Percentiles rank a stretch among this genome's conserved stretches.
Conservation (phyloP, 92 coral and sea anemone genomes). For the Hydrozoanthus gracilis region DNA sequence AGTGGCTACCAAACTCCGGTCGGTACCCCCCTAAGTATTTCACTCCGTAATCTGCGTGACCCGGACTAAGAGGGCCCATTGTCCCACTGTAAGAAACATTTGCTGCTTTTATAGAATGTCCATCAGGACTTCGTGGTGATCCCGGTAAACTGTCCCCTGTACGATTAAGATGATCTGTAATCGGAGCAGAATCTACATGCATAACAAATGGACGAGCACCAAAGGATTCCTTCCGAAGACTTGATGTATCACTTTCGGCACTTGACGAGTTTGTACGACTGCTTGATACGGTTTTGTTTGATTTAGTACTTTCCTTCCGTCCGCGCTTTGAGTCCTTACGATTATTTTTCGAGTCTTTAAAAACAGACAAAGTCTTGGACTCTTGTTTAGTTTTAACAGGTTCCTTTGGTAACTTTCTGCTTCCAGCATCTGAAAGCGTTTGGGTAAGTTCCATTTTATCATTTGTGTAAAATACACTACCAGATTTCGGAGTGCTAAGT, state of each 20-base stretch:
- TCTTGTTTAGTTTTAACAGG: constrained; percentile 17
- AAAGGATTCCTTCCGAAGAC: constrained; percentile 24
- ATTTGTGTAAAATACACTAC: constrained; percentile 56
- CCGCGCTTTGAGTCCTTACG: constrained; percentile 43
- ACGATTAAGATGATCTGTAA: constrained; percentile 9
- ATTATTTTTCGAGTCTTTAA: constrained; percentile 28
- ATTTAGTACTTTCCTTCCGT: constrained; percentile 22
- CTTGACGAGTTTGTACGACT: constrained; percentile 36
- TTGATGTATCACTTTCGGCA: constrained; percentile 20
- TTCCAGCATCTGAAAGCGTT: constrained; percentile 45
- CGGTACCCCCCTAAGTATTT: constrained; percentile 88
- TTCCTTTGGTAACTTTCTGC: constrained; percentile 44
- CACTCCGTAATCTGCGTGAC: constrained; percentile 67
- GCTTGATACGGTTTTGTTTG: background rate
- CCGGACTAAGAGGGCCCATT: constrained; percentile 42
- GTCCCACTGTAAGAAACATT: constrained; percentile 26
- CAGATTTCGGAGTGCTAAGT: constrained; percentile 40
- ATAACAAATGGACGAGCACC: constrained; percentile 33
- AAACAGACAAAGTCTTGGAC: background rate
- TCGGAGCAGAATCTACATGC: constrained; percentile 44
- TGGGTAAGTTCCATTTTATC: constrained; percentile 28
- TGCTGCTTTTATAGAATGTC: background rate
- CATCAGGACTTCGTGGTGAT: constrained; percentile 8
- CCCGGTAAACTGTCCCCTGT: constrained; percentile 1
- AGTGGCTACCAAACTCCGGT: constrained; percentile 28